Evolutionary conservation across 2,888 invertebrate species (phyloP).

Genomic region (Ectropis crepuscularia): DNA sequence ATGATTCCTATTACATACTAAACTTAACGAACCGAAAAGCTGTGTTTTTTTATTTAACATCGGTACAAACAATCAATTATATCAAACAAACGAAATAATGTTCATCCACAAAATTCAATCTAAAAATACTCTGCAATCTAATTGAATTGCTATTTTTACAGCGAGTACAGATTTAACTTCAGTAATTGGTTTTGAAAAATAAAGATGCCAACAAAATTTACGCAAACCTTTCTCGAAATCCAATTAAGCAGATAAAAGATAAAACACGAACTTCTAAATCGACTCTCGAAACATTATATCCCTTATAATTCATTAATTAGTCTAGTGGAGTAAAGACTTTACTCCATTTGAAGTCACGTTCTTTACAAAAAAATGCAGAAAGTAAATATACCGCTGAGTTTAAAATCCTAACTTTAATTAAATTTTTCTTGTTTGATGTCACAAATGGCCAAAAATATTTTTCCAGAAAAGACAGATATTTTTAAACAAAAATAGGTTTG

Average conservation of each 20-base stretch:
- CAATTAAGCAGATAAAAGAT: slow-evolving; percentile 65
- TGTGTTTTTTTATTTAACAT: too few species aligned
- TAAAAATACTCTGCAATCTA: neutral
- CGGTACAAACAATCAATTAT: too few species aligned
- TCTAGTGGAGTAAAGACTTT: slow-evolving; percentile 39
- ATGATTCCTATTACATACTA: too few species aligned
- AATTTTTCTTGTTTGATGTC: too few species aligned
- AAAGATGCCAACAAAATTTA: slow-evolving; percentile 34
- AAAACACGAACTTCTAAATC: slow-evolving; percentile 57
- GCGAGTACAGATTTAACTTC: neutral
- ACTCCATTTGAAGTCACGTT: slow-evolving; percentile 17
- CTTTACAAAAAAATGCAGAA: slow-evolving; percentile 5
- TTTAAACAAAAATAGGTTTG: too few species aligned
- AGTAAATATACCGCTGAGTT: neutral
- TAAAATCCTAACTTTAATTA: neutral
- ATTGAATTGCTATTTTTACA: slow-evolving; percentile 6
- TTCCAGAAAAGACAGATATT: too few species aligned
- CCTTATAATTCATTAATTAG: slow-evolving; percentile 43
- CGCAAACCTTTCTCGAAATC: slow-evolving; percentile 53
- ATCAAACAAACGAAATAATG: neutral
- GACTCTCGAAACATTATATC: slow-evolving; percentile 47
- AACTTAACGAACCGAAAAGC: too few species aligned
- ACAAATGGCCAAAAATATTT: too few species aligned
- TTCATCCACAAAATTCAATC: neutral
- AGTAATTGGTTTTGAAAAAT: slow-evolving; percentile 26